Percentiles rank a stretch among this genome's conserved stretches.
These are phyloP conservation scores for Macroglossus sobrinus DNA, from an alignment of 2,113 vertebrate genomes.

Conservation along the genomic window DNA sequence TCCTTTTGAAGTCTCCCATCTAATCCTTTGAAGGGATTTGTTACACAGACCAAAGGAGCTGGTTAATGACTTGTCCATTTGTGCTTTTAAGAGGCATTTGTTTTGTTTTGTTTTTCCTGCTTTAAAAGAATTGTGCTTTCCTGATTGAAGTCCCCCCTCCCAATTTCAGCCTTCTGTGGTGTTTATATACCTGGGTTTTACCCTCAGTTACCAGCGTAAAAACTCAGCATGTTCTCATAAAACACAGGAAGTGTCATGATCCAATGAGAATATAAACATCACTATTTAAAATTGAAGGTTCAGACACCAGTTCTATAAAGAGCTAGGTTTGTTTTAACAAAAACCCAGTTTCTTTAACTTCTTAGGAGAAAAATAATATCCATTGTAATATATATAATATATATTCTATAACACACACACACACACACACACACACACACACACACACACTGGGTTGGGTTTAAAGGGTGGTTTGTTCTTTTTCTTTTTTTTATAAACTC, in stretches of 20 bases:
- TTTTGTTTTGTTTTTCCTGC: slow-evolving; percentile 59
- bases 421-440: too few species aligned
- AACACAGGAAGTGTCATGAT: slow-evolving; percentile 68
- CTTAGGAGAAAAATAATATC: slow-evolving; percentile 29
- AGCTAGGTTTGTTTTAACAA: slow-evolving; percentile 46
- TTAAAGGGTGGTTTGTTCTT: neutral
- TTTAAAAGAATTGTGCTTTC: slow-evolving; percentile 70
- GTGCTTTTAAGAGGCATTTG: slow-evolving; percentile 72
- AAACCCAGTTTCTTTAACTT: slow-evolving; percentile 43
- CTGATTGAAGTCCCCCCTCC: slow-evolving; percentile 36
- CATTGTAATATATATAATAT: neutral
- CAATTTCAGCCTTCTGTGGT: slow-evolving; percentile 49
- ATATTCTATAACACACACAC: too few species aligned
- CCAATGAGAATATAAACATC: slow-evolving; percentile 61
- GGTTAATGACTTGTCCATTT: slow-evolving; percentile 73
- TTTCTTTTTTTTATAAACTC: neutral
- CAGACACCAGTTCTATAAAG: neutral
- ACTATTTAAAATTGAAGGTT: slow-evolving; percentile 44
- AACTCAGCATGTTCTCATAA: slow-evolving; percentile 68
- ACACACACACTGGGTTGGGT: neutral
- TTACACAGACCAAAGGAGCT: slow-evolving; percentile 72
- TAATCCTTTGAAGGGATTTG: slow-evolving; percentile 77
- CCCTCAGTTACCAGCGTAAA: slow-evolving; percentile 56
- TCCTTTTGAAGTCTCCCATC: slow-evolving; percentile 71
- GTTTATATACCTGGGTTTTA: slow-evolving; percentile 75